These are phyloP conservation scores for Protobothrops flavoviridis DNA, from an alignment of 2,113 vertebrate genomes.

Conservation along the genomic window DNA sequence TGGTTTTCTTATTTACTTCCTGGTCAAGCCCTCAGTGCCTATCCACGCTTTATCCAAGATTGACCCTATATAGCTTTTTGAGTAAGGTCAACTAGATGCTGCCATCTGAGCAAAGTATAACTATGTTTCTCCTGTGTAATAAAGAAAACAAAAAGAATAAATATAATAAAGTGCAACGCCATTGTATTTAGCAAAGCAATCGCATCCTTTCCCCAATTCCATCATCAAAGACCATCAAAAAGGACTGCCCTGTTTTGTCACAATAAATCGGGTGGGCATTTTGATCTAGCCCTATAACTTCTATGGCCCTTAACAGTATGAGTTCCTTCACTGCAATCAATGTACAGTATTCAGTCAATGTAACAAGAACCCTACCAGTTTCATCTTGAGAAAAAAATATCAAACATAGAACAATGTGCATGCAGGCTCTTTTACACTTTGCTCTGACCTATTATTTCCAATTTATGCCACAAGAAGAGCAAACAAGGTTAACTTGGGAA, in stretches of 20 bases:
- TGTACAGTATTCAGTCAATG: not conserved
- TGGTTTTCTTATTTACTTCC: not conserved
- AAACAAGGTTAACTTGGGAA: not conserved
- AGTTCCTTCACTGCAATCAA: not conserved
- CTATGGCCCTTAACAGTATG: not conserved
- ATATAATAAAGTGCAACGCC: not conserved
- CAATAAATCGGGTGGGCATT: not conserved
- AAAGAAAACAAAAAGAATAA: not conserved
- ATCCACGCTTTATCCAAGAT: not conserved
- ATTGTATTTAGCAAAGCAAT: not conserved
- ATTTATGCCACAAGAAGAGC: not conserved
- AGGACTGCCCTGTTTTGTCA: not conserved
- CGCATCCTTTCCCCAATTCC: not conserved
- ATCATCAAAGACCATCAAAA: not conserved
- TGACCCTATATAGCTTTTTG: not conserved
- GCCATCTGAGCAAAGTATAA: not conserved
- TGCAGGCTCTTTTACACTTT: not conserved
- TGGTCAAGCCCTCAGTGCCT: not conserved
- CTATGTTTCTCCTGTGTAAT: not conserved
- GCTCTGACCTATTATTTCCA: not conserved
- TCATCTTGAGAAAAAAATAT: not conserved
- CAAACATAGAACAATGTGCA: not conserved
- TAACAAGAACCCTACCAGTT: too few species aligned
- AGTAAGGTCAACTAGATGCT: not conserved
- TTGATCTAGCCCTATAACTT: not conserved